These are phyloP conservation scores for Xanthorhoe spadicearia DNA, from an alignment of 2,888 invertebrate species.

Conservation along the genomic window DNA sequence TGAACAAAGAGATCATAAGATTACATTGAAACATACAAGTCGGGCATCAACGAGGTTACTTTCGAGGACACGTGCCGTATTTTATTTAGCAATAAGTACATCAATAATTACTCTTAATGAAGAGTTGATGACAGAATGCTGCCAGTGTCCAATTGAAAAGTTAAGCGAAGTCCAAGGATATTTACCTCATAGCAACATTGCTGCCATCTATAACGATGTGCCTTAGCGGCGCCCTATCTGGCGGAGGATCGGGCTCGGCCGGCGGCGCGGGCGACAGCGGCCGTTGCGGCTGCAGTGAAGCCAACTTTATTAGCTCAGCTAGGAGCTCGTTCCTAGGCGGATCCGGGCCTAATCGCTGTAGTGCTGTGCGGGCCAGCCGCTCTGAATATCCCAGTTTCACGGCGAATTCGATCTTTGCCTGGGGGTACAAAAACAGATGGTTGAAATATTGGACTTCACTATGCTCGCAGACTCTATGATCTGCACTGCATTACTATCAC, in stretches of 20 bases:
- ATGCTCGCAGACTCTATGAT: not conserved
- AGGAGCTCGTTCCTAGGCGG: constrained; percentile 95
- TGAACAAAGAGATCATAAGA: constrained; percentile 30
- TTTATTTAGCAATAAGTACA: too few relatives aligned
- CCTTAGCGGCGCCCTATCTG: constrained; percentile 81
- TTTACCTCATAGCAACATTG: constrained; percentile 95
- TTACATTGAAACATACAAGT: not conserved
- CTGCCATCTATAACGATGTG: constrained; percentile 97
- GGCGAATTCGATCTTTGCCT: constrained; percentile 93
- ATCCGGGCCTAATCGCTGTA: constrained; percentile 93
- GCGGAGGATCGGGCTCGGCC: constrained; percentile 64
- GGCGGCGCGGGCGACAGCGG: constrained; percentile 66
- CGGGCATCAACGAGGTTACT: not conserved
- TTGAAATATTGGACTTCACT: not conserved
- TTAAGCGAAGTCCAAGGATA: not conserved
- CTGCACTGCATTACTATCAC: not conserved
- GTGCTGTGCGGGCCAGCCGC: constrained; percentile 91
- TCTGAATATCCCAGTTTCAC: constrained; percentile 97
- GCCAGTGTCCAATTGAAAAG: not conserved
- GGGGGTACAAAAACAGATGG: constrained; percentile 14
- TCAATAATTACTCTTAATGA: too few relatives aligned
- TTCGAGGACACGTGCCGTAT: too few relatives aligned
- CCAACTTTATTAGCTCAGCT: constrained; percentile 94
- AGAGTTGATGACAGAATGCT: too few relatives aligned
- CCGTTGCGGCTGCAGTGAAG: constrained; percentile 82